Conservation (phyloP, 1,140 invertebrate genomes). For the Mercenaria mercenaria region DNA sequence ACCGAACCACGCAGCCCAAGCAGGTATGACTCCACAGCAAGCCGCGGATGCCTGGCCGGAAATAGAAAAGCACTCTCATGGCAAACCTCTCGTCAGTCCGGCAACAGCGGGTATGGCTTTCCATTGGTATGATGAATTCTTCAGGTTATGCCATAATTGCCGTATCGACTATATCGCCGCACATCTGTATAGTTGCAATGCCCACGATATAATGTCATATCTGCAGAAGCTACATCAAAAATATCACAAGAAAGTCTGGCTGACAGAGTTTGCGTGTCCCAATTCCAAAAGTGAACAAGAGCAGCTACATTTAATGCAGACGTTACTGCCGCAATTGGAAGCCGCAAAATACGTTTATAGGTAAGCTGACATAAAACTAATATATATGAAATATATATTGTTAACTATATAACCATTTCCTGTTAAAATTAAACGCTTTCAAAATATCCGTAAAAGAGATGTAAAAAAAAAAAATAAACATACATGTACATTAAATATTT, state of each 20-base stretch:
- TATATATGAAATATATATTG: too few species aligned
- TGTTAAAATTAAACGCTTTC: too few species aligned
- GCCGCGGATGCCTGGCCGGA: slow-evolving; percentile 63
- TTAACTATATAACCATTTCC: too few species aligned
- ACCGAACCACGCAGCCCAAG: slow-evolving; percentile 65
- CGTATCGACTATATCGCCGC: slow-evolving; percentile 68
- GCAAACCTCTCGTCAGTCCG: slow-evolving; percentile 66
- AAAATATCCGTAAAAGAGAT: too few species aligned
- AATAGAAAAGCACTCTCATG: slow-evolving; percentile 49
- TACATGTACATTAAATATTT: background rate
- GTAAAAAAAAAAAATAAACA: too few species aligned
- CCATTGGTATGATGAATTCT: too few species aligned
- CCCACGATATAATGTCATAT: slow-evolving; percentile 68
- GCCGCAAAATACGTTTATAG: too few species aligned
- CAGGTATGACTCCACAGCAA: slow-evolving; percentile 62
- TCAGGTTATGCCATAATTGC: slow-evolving; percentile 68
- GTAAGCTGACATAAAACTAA: too few species aligned
- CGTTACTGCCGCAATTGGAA: slow-evolving; percentile 68
- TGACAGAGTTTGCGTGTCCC: slow-evolving; percentile 75
- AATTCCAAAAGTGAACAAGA: slow-evolving; percentile 30
- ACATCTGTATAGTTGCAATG: slow-evolving; percentile 71
- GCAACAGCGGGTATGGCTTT: slow-evolving; percentile 51
- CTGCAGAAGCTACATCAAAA: slow-evolving; percentile 65
- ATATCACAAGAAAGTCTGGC: slow-evolving; percentile 71
- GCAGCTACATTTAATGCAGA: slow-evolving; percentile 70